Evolutionary conservation across 1,140 invertebrate species (phyloP).

Genomic region (Harlomillsia oculata): DNA sequence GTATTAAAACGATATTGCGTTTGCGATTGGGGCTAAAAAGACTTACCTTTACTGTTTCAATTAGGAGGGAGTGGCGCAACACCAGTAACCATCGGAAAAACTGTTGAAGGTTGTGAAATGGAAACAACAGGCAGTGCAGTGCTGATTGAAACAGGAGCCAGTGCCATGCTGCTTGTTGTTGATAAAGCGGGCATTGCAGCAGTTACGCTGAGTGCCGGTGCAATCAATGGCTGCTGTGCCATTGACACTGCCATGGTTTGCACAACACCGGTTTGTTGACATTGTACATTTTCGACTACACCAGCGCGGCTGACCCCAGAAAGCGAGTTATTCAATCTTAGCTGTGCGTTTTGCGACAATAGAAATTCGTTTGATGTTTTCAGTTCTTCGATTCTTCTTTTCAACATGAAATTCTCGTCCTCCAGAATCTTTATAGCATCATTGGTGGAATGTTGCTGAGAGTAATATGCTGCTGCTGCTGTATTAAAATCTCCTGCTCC

Average conservation of each 20-base stretch:
- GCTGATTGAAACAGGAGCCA: conserved; percentile 50
- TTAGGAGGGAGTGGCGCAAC: conserved; percentile 22
- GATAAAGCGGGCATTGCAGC: conserved; percentile 38
- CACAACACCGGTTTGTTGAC: conserved; percentile 44
- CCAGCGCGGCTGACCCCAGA: conserved; percentile 38
- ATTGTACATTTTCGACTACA: conserved; percentile 32
- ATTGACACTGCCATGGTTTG: conserved; percentile 56
- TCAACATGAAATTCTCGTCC: conserved; percentile 61
- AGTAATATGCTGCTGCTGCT: conserved; percentile 9
- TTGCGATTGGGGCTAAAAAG: not conserved
- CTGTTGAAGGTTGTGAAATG: conserved; percentile 40
- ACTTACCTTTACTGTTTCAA: not conserved
- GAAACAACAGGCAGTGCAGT: conserved; percentile 52
- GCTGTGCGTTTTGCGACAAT: conserved; percentile 66
- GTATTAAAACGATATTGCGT: too few relatives aligned
- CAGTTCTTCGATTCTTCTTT: conserved; percentile 55
- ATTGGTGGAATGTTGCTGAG: conserved; percentile 2
- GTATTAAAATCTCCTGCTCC: not conserved
- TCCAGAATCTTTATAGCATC: conserved; percentile 45
- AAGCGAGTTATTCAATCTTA: conserved; percentile 54
- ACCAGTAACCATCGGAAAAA: conserved; percentile 33
- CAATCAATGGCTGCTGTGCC: conserved; percentile 39
- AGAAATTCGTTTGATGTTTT: conserved; percentile 67
- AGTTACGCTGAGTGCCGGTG: conserved; percentile 37
- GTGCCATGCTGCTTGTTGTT: conserved; percentile 44